These are phyloP conservation scores for Chiloscyllium plagiosum DNA, from an alignment of 2,113 vertebrate species.

Conservation along the genomic window DNA sequence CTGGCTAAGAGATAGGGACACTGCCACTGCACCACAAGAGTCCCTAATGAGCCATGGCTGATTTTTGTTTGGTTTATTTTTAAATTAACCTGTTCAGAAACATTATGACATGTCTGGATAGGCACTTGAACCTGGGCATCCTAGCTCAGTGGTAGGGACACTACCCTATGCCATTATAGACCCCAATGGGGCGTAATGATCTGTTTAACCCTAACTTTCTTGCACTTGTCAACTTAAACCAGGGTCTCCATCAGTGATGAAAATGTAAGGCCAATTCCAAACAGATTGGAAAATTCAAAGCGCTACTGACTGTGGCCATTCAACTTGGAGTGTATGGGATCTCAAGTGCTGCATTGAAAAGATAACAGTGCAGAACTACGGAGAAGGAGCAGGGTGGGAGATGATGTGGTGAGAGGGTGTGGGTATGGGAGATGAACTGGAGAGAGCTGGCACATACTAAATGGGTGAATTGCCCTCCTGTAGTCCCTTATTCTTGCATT, in stretches of 20 bases:
- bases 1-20: too few relatives aligned
- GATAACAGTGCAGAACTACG: neutral
- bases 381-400: neutral
- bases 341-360: neutral
- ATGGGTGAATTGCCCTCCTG: neutral
- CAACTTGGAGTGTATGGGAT: conserved; percentile 40
- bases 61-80: too few relatives aligned
- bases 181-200: too few relatives aligned
- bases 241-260: neutral
- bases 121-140: too few relatives aligned
- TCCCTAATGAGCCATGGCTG: too few relatives aligned
- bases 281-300: neutral
- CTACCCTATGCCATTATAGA: too few relatives aligned
- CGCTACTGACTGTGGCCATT: neutral
- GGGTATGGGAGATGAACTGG: too few relatives aligned
- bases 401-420: too few relatives aligned
- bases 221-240: neutral
- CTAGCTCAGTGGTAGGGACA: too few relatives aligned
- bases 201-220: neutral
- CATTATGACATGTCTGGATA: too few relatives aligned
- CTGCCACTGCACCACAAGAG: too few relatives aligned
- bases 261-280: neutral
- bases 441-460: neutral
- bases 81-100: too few relatives aligned
- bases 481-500: neutral